Evolutionary conservation across 2,113 vertebrate species (phyloP).

Genomic region (Accipiter cooperii): DNA sequence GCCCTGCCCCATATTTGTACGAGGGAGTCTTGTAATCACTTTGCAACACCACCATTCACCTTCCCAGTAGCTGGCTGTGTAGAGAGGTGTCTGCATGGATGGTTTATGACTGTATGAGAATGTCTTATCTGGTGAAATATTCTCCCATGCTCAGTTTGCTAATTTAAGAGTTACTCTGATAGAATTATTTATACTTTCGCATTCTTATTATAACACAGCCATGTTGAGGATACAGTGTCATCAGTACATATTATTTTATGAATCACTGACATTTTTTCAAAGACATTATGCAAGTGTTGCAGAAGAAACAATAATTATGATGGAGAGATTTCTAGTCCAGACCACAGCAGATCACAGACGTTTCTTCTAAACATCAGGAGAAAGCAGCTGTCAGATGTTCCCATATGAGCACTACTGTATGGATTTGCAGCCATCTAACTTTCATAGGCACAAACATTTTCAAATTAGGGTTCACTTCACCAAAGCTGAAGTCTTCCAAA

Average conservation of each 20-base stretch:
- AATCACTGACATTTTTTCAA: background rate
- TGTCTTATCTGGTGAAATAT: background rate
- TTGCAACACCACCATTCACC: background rate
- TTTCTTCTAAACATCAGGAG: background rate
- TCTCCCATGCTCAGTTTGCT: background rate
- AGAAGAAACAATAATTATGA: background rate
- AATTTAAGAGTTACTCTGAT: background rate
- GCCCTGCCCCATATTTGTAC: background rate
- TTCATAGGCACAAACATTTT: background rate
- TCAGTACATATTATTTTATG: background rate
- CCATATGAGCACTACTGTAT: rapidly evolving
- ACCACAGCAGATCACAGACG: background rate
- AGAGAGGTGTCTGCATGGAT: background rate
- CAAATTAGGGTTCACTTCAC: background rate
- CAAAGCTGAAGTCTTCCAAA: background rate
- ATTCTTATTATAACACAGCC: background rate
- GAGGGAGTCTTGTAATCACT: background rate
- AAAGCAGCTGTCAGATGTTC: background rate
- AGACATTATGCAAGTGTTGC: background rate
- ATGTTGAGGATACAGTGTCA: background rate
- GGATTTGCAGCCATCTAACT: background rate
- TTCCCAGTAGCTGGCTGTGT: background rate
- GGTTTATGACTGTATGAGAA: background rate
- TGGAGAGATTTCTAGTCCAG: background rate
- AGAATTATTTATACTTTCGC: background rate